These are phyloP conservation scores for Spodoptera frugiperda DNA, from an alignment of 1,140 invertebrate species.

Conservation along the genomic window DNA sequence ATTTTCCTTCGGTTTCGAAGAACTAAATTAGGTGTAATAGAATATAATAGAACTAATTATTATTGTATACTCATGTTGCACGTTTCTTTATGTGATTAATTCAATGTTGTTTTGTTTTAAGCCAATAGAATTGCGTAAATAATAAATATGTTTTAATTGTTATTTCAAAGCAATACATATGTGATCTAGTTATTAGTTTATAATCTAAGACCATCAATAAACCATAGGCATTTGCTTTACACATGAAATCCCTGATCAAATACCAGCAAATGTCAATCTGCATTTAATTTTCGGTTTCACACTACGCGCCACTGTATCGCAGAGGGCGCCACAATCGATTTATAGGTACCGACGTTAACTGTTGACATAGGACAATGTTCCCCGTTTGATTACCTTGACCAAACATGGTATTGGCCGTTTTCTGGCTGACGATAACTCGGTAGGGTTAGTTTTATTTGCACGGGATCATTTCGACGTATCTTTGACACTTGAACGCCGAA, in stretches of 20 bases:
- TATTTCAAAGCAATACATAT: too few species aligned
- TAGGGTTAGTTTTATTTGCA: constrained; percentile 71
- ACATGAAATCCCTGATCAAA: not conserved
- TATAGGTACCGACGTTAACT: constrained; percentile 19
- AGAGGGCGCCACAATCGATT: constrained; percentile 22
- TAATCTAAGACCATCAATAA: too few species aligned
- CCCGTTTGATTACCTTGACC: constrained; percentile 49
- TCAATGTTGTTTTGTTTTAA: too few species aligned
- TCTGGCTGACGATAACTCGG: constrained; percentile 76
- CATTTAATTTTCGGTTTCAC: constrained; percentile 11
- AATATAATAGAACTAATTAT: constrained; percentile 1
- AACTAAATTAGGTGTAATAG: not conserved
- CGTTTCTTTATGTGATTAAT: too few species aligned
- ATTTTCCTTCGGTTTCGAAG: not conserved
- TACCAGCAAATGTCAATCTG: constrained; percentile 1
- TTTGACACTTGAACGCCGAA: constrained; percentile 70
- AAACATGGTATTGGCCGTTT: constrained; percentile 27
- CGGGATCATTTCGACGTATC: constrained; percentile 57
- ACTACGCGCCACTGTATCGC: not conserved
- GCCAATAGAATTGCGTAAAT: too few species aligned
- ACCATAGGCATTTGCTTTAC: too few species aligned
- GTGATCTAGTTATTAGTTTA: too few species aligned
- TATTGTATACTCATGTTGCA: not conserved
- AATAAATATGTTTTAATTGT: too few species aligned
- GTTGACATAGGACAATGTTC: constrained; percentile 60